These are phyloP conservation scores for Mellilla xanthometata DNA, from an alignment of 2,888 invertebrate genomes.

Conservation along the genomic window DNA sequence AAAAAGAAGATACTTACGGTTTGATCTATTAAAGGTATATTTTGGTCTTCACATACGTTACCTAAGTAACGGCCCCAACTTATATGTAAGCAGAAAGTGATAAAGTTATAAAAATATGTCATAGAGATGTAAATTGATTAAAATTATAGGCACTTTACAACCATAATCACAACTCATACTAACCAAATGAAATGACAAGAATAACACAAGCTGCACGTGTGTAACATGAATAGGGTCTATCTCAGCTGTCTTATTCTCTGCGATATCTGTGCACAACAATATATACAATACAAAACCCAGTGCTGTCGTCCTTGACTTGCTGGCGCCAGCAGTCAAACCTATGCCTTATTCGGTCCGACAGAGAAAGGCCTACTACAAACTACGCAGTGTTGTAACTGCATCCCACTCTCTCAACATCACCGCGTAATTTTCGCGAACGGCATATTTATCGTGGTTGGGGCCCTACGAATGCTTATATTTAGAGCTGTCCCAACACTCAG, in stretches of 20 bases:
- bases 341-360: constrained; percentile 45
- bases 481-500: constrained; percentile 43
- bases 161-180: no score
- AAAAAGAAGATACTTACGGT: no score
- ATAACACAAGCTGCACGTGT: not conserved
- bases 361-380: constrained; percentile 34
- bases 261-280: constrained; percentile 38
- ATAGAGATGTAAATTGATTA: no score
- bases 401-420: constrained; percentile 41
- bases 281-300: constrained; percentile 36
- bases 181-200: no score
- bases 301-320: constrained; percentile 58
- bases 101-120: no score
- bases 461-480: constrained; percentile 39
- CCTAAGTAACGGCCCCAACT: no score
- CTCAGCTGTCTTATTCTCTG: constrained; percentile 28
- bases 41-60: no score
- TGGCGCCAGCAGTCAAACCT: constrained; percentile 56
- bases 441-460: constrained; percentile 27
- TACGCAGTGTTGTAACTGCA: constrained; percentile 32
- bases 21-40: no score
- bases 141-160: no score
- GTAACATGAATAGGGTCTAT: constrained; percentile 24
- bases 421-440: constrained; percentile 30
- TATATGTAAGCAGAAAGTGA: no score